These are phyloP conservation scores for Ostrea denselamellosa DNA, from an alignment of 1,140 invertebrate genomes.

Conservation along the genomic window DNA sequence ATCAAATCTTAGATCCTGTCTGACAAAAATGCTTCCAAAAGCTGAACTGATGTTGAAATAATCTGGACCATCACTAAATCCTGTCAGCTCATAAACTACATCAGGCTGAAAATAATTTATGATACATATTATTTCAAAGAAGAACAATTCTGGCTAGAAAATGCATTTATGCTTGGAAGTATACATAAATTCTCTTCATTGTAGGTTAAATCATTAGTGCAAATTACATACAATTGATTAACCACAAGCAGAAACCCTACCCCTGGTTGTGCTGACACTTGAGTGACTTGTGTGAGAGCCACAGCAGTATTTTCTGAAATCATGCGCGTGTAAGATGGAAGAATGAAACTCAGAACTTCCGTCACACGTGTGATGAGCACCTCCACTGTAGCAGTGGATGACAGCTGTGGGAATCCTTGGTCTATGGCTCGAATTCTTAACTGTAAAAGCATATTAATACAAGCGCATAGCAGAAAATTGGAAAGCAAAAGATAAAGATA, in stretches of 20 bases:
- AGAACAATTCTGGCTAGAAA: background rate
- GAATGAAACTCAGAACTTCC: conserved; percentile 56
- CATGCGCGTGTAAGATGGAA: conserved; percentile 55
- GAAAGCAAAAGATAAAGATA: background rate
- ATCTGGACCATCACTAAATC: conserved; percentile 65
- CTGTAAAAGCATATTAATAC: conserved; percentile 47
- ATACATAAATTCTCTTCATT: too few relatives aligned
- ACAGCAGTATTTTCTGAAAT: conserved; percentile 65
- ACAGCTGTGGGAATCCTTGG: conserved; percentile 57
- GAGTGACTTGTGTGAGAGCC: conserved; percentile 42
- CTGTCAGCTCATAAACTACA: conserved; percentile 63
- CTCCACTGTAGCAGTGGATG: conserved; percentile 56
- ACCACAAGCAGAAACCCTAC: conserved; percentile 26
- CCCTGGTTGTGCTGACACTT: conserved; percentile 58
- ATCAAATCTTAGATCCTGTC: conserved; percentile 57
- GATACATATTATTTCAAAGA: background rate
- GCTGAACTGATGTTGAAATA: conserved; percentile 68
- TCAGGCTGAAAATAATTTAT: conserved; percentile 58
- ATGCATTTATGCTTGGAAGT: background rate
- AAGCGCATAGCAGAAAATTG: background rate
- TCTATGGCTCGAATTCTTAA: conserved; percentile 61
- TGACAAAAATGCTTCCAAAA: conserved; percentile 62
- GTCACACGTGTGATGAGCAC: conserved; percentile 58
- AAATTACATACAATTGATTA: too few relatives aligned
- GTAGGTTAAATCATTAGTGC: too few relatives aligned